A percentile compares a stretch with the other conserved stretches of the same genome.
Conservation (phyloP, 2,888 invertebrate genomes). For the Oegoconia quadripuncta region DNA sequence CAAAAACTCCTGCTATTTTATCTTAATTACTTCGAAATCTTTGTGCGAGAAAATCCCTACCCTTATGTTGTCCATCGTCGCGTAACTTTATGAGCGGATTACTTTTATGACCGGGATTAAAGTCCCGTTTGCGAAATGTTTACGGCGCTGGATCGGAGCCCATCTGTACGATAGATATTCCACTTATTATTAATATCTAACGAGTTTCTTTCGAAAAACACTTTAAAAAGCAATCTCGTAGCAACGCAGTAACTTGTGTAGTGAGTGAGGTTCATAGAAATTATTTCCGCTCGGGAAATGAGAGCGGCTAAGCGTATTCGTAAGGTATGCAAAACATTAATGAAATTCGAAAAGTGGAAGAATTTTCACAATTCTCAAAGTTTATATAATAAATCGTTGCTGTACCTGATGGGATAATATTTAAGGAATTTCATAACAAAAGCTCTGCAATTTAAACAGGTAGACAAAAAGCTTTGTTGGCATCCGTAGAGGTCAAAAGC, state of each 20-base stretch:
- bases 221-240: constrained; percentile 1
- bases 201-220: neutral
- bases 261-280: constrained; percentile 2
- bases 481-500: constrained; percentile 35
- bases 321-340: constrained; percentile 23
- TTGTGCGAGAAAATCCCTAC: constrained; percentile 73
- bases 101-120: constrained; percentile 77
- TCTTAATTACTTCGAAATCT: constrained; percentile 78
- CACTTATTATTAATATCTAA: constrained; percentile 5
- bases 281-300: constrained; percentile 5
- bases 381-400: constrained; percentile 46
- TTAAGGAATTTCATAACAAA: constrained; percentile 54
- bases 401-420: constrained; percentile 43
- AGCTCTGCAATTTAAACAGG: constrained; percentile 45
- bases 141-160: constrained; percentile 58
- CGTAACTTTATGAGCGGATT: constrained; percentile 77
- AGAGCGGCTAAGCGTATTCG: constrained; percentile 8
- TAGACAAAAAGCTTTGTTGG: constrained; percentile 32
- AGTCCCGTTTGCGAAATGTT: constrained; percentile 74
- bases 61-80: constrained; percentile 77
- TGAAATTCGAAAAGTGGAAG: constrained; percentile 28
- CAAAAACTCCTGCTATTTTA: constrained; percentile 73
- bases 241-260: constrained; percentile 1
- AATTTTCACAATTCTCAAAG: constrained; percentile 39
- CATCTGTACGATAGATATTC: constrained; percentile 41